These are phyloP conservation scores for Anguilla marmorata DNA, from an alignment of 2,797 vertebrate species.

Conservation along the genomic window DNA sequence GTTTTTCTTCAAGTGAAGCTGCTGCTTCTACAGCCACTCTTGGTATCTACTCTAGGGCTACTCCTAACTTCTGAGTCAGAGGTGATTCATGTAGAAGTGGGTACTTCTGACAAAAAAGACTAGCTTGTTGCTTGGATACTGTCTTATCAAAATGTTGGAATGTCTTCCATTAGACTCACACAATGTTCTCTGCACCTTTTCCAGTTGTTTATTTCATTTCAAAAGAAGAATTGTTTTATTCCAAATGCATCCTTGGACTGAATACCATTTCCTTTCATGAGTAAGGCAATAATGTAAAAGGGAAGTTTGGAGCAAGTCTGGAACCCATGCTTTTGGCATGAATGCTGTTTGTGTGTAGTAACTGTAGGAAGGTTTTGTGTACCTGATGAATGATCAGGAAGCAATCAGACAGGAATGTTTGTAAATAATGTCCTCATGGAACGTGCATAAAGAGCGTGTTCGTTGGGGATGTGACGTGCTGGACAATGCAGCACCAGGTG, in stretches of 20 bases:
- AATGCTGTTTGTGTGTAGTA: neutral
- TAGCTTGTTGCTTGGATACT: constrained; percentile 74
- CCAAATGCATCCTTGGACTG: neutral
- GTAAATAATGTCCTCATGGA: neutral
- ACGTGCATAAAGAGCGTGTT: neutral
- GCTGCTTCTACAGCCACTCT: neutral
- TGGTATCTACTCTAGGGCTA: neutral
- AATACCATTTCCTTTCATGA: neutral
- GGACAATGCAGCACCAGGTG: neutral
- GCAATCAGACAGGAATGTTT: neutral
- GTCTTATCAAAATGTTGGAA: constrained; percentile 55
- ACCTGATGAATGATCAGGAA: neutral
- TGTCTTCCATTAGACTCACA: constrained; percentile 42
- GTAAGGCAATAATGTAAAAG: neutral
- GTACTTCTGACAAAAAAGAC: constrained; percentile 45
- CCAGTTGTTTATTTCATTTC: constrained; percentile 40
- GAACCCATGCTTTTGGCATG: neutral
- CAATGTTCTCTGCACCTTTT: constrained; percentile 37
- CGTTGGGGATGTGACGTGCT: neutral
- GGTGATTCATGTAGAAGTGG: constrained; percentile 61
- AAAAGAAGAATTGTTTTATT: constrained; percentile 51
- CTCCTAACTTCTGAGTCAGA: constrained; percentile 45
- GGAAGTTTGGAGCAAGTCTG: neutral
- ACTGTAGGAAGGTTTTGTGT: neutral
- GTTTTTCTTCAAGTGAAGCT: neutral